Evolutionary conservation across 2,113 vertebrate genomes (phyloP).

Genomic region (Xiphophorus couchianus): DNA sequence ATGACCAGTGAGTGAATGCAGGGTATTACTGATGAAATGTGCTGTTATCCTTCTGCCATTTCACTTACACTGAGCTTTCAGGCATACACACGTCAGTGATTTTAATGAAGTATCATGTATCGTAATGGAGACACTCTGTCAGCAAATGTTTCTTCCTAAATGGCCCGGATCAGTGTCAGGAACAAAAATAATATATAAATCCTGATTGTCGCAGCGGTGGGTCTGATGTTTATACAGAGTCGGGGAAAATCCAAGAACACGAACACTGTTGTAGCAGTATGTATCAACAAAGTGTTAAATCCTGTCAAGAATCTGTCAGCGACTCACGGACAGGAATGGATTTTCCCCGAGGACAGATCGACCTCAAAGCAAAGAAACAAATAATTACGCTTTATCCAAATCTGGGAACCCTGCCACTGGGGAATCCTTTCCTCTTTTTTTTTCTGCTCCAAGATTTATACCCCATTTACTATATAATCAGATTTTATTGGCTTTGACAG

Average conservation of each 20-base stretch:
- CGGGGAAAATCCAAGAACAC: background rate
- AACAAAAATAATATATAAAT: background rate
- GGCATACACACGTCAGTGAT: too few species aligned
- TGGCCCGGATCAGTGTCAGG: too few species aligned
- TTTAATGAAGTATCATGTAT: too few species aligned
- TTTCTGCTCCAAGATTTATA: background rate
- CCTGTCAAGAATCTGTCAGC: background rate
- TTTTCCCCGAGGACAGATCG: background rate
- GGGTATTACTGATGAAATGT: too few species aligned
- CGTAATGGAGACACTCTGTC: too few species aligned
- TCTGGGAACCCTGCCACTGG: background rate
- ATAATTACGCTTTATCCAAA: background rate
- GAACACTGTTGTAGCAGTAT: background rate
- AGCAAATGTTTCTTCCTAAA: too few species aligned
- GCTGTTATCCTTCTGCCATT: too few species aligned
- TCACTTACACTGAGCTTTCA: too few species aligned
- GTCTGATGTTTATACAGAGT: background rate
- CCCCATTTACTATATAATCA: background rate
- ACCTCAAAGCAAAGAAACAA: slow-evolving; percentile 2
- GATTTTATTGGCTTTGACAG: background rate
- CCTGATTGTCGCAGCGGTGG: background rate
- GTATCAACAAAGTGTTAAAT: background rate
- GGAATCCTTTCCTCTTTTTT: background rate
- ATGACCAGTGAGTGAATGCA: too few species aligned
- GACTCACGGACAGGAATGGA: background rate